phyloP scores from a whole-genome alignment of 2,113 vertebrate genomes.

The Notiomystis cincta region DNA sequence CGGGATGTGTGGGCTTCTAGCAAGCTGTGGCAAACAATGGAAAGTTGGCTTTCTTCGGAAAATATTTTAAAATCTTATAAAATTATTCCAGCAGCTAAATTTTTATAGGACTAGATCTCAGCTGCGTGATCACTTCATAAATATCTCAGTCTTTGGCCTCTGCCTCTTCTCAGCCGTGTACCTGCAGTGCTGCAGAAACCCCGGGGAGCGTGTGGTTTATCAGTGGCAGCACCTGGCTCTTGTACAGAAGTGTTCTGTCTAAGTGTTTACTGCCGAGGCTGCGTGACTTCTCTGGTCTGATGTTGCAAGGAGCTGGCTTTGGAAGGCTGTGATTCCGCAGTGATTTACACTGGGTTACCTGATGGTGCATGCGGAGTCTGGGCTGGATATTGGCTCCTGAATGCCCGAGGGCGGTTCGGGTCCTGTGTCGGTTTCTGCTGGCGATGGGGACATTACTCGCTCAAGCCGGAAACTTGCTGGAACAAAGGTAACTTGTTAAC shows the following conservation, averaged over 20 bases:
- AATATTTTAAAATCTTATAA: not conserved
- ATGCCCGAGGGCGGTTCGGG: accelerated
- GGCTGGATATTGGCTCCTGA: accelerated
- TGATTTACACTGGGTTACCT: not conserved
- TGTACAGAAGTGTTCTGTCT: not conserved
- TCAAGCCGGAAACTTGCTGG: not conserved
- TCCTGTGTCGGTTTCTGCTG: not conserved
- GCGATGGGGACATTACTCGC: not conserved
- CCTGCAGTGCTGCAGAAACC: not conserved
- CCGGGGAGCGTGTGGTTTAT: not conserved
- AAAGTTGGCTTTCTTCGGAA: constrained; percentile 33
- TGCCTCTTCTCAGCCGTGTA: not conserved
- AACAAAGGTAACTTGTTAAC: not conserved
- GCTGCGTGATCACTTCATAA: not conserved
- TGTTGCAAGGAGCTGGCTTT: not conserved
- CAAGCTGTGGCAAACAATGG: constrained; percentile 20
- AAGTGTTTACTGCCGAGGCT: not conserved
- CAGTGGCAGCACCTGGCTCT: not conserved
- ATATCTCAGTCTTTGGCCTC: not conserved
- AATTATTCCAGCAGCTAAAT: not conserved
- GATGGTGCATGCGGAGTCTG: accelerated
- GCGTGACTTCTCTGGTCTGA: not conserved
- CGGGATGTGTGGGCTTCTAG: not conserved
- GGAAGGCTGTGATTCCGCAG: not conserved
- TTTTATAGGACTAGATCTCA: not conserved